Evolutionary conservation across 2,888 invertebrate species (phyloP).

Genomic region (Notodromas monacha): DNA sequence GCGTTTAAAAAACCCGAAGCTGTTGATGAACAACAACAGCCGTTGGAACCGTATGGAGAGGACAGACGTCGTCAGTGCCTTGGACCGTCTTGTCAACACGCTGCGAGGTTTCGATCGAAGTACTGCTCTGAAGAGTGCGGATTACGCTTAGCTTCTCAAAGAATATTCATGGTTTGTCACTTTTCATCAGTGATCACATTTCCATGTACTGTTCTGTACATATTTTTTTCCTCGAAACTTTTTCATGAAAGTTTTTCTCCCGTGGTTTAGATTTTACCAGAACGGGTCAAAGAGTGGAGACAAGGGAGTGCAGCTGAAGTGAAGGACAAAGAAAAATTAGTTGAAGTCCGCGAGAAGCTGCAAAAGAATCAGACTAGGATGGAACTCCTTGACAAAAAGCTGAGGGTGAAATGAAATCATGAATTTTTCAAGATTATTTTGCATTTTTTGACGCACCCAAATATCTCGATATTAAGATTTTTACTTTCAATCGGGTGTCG

Average conservation of each 20-base stretch:
- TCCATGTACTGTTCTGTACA: too few species aligned
- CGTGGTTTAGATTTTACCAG: constrained; percentile 58
- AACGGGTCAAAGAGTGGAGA: constrained; percentile 74
- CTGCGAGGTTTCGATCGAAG: constrained; percentile 46
- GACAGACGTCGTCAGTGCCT: constrained; percentile 57
- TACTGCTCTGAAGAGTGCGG: constrained; percentile 82
- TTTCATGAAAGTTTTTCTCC: too few species aligned
- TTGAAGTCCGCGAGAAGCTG: constrained; percentile 40
- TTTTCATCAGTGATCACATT: too few species aligned
- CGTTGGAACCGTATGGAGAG: constrained; percentile 12
- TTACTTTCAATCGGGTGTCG: too few species aligned
- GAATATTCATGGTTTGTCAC: constrained; percentile 52
- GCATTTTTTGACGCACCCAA: too few species aligned
- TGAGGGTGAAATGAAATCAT: too few species aligned
- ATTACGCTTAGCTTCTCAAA: constrained; percentile 44
- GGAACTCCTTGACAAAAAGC: constrained; percentile 14
- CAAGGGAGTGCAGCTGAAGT: constrained; percentile 57
- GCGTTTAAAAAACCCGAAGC: too few species aligned
- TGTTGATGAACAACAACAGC: too few species aligned
- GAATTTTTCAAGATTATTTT: too few species aligned
- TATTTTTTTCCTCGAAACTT: too few species aligned
- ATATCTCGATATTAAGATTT: too few species aligned
- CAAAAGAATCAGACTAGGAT: constrained; percentile 40
- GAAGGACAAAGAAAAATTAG: constrained; percentile 26
- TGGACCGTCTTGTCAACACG: constrained; percentile 52